Percentiles rank a stretch among this genome's conserved stretches.
Conservation (phyloP, 2,797 vertebrate genomes). For the Scomberomorus guttatus region DNA sequence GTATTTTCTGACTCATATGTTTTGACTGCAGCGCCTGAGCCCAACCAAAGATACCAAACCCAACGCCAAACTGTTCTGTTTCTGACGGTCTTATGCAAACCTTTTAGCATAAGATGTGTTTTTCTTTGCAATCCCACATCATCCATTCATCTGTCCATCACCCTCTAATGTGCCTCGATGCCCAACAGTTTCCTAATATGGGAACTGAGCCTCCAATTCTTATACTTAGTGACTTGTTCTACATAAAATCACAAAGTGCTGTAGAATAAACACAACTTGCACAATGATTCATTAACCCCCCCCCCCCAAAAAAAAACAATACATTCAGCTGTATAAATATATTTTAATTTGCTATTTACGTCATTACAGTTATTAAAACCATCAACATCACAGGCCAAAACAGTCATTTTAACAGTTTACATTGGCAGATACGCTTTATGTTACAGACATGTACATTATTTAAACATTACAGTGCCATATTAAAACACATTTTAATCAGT, state of each 20-base stretch:
- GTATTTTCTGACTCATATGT: constrained; percentile 10
- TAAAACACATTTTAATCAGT: constrained; percentile 31
- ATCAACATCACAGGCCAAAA: constrained; percentile 43
- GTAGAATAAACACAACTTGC: neutral
- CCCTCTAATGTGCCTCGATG: neutral
- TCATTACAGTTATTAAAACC: constrained; percentile 55
- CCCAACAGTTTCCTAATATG: neutral
- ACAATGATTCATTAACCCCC: neutral
- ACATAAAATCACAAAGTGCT: neutral
- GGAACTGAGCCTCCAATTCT: neutral
- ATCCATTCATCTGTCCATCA: neutral
- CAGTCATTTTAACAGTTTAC: constrained; percentile 31
- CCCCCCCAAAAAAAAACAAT: neutral
- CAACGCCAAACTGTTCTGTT: neutral
- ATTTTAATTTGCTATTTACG: constrained; percentile 52
- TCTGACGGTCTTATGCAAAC: too few species aligned
- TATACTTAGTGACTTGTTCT: neutral
- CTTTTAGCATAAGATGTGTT: neutral
- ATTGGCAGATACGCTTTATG: constrained; percentile 14
- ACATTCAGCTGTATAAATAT: constrained; percentile 57
- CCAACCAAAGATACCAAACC: constrained; percentile 28
- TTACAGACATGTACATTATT: constrained; percentile 58
- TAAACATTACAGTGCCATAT: constrained; percentile 42
- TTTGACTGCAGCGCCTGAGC: neutral
- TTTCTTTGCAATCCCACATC: neutral